phyloP scores from a whole-genome alignment of 1,140 invertebrate genomes.

The Formica exsecta region DNA sequence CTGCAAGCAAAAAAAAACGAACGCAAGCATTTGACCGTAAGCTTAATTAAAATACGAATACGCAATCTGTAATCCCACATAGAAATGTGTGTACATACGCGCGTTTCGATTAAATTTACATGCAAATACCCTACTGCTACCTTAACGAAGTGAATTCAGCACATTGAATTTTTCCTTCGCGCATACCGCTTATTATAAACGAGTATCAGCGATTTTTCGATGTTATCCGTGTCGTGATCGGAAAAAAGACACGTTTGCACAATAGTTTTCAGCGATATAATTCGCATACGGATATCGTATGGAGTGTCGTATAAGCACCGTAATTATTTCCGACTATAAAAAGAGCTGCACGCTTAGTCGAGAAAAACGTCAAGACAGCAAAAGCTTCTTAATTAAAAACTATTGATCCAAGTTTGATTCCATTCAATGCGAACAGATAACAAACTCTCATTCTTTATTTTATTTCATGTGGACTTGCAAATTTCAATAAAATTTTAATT shows the following conservation, averaged over 20 bases:
- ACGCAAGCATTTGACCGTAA: conserved; percentile 11
- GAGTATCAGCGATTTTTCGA: conserved; percentile 50
- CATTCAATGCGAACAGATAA: background rate
- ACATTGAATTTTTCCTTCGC: conserved; percentile 46
- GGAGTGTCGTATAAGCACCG: background rate
- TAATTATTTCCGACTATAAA: conserved; percentile 1
- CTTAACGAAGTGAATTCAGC: conserved; percentile 61
- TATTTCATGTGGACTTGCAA: background rate
- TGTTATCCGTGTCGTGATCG: conserved; percentile 3
- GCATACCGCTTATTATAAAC: conserved; percentile 22
- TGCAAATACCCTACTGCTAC: conserved; percentile 45
- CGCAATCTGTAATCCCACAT: conserved; percentile 37
- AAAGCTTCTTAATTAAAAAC: conserved; percentile 34
- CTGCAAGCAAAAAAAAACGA: background rate
- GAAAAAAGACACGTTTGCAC: background rate
- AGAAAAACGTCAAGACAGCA: background rate
- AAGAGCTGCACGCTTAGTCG: background rate
- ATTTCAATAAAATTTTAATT: conserved; percentile 36
- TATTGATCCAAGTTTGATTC: background rate
- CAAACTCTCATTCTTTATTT: background rate
- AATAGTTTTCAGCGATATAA: conserved; percentile 3
- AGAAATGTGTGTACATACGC: conserved; percentile 32
- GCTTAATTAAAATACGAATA: conserved; percentile 59
- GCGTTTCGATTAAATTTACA: conserved; percentile 59
- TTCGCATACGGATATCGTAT: background rate